These are phyloP conservation scores for Brachypodius melanocephalos DNA, from an alignment of 2,113 vertebrate genomes.

Conservation along the genomic window DNA sequence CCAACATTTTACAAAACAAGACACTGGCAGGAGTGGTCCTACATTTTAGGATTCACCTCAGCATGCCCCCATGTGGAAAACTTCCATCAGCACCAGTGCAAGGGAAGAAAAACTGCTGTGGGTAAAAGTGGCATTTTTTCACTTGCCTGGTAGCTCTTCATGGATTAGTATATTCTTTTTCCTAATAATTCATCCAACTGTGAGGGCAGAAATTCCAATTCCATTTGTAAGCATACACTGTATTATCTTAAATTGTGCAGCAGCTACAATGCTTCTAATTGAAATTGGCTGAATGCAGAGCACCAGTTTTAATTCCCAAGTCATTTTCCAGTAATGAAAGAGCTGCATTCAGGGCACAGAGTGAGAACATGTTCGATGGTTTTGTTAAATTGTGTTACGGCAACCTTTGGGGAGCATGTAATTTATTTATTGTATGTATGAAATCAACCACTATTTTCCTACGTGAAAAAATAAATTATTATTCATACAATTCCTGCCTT, in stretches of 20 bases:
- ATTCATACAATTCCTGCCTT: neutral
- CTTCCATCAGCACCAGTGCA: neutral
- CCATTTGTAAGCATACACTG: conserved; percentile 26
- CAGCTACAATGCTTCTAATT: conserved; percentile 51
- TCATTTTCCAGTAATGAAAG: conserved; percentile 59
- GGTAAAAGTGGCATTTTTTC: neutral
- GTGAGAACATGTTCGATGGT: conserved; percentile 25
- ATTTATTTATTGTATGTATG: neutral
- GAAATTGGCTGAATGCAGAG: conserved; percentile 5
- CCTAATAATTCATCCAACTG: conserved; percentile 30
- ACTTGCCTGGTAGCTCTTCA: conserved; percentile 1
- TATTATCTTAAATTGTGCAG: conserved; percentile 47
- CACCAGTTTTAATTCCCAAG: conserved; percentile 54
- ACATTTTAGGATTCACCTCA: neutral
- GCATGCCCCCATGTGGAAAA: neutral
- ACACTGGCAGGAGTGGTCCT: neutral
- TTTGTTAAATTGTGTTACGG: conserved; percentile 25
- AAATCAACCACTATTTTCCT: conserved; percentile 10
- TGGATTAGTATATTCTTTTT: conserved; percentile 17
- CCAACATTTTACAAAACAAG: neutral
- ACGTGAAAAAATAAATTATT: neutral
- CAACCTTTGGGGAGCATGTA: neutral
- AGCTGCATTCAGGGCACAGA: conserved; percentile 33
- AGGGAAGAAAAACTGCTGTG: neutral
- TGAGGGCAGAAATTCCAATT: conserved; percentile 41